Evolutionary conservation across 2,888 invertebrate species (phyloP).

Genomic region (Schizotus pectinicornis): DNA sequence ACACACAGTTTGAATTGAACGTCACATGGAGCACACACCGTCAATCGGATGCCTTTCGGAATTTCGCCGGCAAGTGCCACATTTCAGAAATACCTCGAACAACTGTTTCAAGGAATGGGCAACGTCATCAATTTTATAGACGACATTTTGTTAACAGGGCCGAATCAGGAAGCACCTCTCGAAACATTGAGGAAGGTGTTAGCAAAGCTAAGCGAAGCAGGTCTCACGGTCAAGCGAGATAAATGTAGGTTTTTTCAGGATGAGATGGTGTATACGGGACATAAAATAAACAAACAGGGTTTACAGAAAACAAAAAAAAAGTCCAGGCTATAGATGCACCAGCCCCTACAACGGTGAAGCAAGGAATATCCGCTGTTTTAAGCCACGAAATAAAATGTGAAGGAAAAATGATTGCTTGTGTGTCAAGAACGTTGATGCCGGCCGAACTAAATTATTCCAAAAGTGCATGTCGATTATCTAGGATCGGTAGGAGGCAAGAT

Average conservation of each 20-base stretch:
- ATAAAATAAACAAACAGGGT: constrained; percentile 32
- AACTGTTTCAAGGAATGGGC: constrained; percentile 42
- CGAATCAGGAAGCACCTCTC: constrained; percentile 34
- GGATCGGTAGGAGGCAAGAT: neutral
- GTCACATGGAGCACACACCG: constrained; percentile 47
- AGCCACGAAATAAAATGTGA: constrained; percentile 5
- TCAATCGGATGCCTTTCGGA: constrained; percentile 50
- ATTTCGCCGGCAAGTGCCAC: constrained; percentile 44
- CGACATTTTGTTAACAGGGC: constrained; percentile 45
- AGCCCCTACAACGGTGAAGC: constrained; percentile 18
- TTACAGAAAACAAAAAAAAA: constrained; percentile 31
- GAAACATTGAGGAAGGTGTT: constrained; percentile 39
- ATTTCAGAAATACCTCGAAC: constrained; percentile 49
- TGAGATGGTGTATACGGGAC: constrained; percentile 46
- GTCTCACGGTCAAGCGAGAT: constrained; percentile 41
- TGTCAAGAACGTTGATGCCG: constrained; percentile 14
- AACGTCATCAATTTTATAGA: constrained; percentile 45
- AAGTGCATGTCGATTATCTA: constrained; percentile 1
- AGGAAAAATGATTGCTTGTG: constrained; percentile 5
- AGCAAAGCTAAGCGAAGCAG: constrained; percentile 33
- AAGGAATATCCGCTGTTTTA: constrained; percentile 22
- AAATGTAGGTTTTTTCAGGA: constrained; percentile 50
- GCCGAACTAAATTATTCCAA: constrained; percentile 16
- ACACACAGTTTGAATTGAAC: constrained; percentile 46
- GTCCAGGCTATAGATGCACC: too few species aligned